Evolutionary conservation across 2,797 vertebrate species (phyloP), one percentile per base, ranked within the genome.

Genomic region (Crocidura indochinensis): DNA sequence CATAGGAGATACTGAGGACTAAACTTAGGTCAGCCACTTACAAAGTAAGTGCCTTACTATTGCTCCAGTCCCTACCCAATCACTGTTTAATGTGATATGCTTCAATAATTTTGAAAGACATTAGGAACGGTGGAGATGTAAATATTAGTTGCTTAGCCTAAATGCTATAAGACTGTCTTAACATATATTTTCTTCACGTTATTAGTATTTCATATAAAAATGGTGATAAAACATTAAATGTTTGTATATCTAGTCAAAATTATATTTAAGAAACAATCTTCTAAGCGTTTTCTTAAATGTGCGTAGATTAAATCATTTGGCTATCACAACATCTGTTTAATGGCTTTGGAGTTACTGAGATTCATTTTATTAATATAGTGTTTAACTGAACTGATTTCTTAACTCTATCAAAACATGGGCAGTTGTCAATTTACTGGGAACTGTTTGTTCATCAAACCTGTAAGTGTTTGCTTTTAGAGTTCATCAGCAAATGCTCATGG

Each of bases 401-500:
- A 69, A 6, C 47, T 88, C 26, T 71, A 10, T 75, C 24, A 38
- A 90, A 75, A 71, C 22, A 10, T 5, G 51, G 31, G 22, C 8
- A 47, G 20, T 91, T 75, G 8, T 74, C 8, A 7, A 14, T 38
- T 53, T 0, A 46, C 0, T 38, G 68, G n/a, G 26, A 84, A 1
- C 6, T 17, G 8, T 47, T 22, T 78, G 12, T 79, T 72, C 46
- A 31, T 67, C 83, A 11, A 31, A 74, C 46, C 65, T 82, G 6
- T 0, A 46, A 51, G 19, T 69, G 17, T 74, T 84, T 77, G 10
- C 62, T 75, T 87, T 91, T 38, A 62, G 38, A 68, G 17, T 85
- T 91, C 74, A 62, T 83, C 51, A 84, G 51, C 72, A 31, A 88
- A 91, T 96, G 84, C 96, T 97, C 91, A 87, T 90, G 75, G 79